These are phyloP conservation scores for Aleadryas rufinucha DNA, from an alignment of 2,113 vertebrate species.

Conservation along the genomic window DNA sequence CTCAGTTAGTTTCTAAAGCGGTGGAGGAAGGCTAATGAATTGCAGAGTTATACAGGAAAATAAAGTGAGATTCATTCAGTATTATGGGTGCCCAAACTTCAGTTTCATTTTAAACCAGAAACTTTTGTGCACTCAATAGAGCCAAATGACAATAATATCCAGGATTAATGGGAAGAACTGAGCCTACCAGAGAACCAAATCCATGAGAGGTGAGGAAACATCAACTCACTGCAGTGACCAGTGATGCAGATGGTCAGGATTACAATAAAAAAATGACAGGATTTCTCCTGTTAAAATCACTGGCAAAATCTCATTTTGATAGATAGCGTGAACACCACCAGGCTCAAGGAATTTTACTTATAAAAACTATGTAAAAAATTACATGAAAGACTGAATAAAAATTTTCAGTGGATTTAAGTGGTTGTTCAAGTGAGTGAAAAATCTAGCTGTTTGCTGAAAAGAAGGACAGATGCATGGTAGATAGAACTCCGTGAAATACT, in stretches of 20 bases:
- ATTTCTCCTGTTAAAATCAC: background rate
- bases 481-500: background rate
- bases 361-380: background rate
- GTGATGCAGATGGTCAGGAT: background rate
- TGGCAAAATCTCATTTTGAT: background rate
- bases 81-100: background rate
- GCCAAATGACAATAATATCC: background rate
- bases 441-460: background rate
- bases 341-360: background rate
- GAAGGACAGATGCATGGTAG: conserved; percentile 2
- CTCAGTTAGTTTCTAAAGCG: background rate
- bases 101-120: background rate
- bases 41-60: background rate
- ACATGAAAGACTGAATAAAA: background rate
- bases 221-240: background rate
- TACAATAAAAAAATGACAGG: background rate
- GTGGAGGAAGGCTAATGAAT: background rate
- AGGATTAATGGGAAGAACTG: background rate
- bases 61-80: background rate
- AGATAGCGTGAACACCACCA: background rate
- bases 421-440: background rate
- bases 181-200: background rate
- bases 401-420: background rate
- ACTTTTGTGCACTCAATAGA: background rate
- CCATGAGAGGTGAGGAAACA: background rate